Percentiles rank a stretch among this genome's conserved stretches.
Evolutionary conservation across 2,113 vertebrate genomes (phyloP).

Genomic region (Anguilla japonica): DNA sequence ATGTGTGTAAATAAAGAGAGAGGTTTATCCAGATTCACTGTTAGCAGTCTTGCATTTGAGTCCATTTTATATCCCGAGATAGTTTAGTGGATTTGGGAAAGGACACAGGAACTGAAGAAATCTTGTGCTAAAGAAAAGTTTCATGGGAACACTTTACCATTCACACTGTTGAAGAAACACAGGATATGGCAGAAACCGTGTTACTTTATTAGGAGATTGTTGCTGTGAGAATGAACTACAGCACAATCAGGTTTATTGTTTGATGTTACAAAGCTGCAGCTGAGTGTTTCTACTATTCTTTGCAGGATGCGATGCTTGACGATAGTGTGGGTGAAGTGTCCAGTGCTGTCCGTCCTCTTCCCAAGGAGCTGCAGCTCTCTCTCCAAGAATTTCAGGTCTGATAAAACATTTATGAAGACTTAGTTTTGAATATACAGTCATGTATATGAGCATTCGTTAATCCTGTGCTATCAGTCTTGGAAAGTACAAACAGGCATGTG

Average conservation of each 20-base stretch:
- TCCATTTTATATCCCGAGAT: neutral
- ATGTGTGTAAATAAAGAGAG: neutral
- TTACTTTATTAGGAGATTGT: neutral
- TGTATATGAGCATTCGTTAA: neutral
- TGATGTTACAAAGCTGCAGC: neutral
- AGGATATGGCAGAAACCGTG: too few species aligned
- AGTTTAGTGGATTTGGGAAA: neutral
- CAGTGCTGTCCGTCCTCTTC: slow-evolving; percentile 68
- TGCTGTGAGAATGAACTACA: too few species aligned
- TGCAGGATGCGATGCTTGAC: slow-evolving; percentile 48
- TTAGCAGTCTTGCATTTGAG: neutral
- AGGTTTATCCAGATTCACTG: neutral
- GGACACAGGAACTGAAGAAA: neutral
- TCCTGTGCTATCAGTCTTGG: neutral
- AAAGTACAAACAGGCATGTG: too few species aligned
- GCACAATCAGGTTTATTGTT: neutral
- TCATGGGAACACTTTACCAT: too few species aligned
- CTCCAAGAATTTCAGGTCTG: slow-evolving; percentile 81
- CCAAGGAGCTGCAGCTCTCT: slow-evolving; percentile 63
- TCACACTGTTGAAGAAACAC: too few species aligned
- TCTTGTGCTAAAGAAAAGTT: neutral
- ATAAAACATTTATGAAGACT: neutral
- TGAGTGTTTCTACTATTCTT: neutral
- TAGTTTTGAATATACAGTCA: neutral
- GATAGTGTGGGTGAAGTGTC: slow-evolving; percentile 49